These are phyloP conservation scores for Coelopa frigida DNA, from an alignment of 1,140 invertebrate species.

Conservation along the genomic window DNA sequence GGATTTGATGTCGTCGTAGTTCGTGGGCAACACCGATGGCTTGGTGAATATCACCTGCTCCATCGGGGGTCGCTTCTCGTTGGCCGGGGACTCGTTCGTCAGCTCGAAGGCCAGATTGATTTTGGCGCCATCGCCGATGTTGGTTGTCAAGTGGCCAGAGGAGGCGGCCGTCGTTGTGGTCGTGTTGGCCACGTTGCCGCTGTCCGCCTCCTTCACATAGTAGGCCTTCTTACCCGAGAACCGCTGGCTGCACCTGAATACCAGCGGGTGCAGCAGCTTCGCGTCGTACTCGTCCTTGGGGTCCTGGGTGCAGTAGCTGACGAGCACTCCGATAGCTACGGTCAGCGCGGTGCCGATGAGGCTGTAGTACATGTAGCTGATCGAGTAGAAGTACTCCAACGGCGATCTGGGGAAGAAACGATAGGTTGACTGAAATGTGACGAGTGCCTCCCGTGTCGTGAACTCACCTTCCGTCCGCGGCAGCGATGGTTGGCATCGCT, in stretches of 20 bases:
- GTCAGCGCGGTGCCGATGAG: slow-evolving; percentile 61
- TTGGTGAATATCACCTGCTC: slow-evolving; percentile 14
- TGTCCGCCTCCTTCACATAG: slow-evolving; percentile 33
- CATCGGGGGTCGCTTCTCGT: slow-evolving; percentile 13
- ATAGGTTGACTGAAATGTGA: no score
- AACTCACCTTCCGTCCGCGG: slow-evolving; percentile 7
- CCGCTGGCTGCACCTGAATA: slow-evolving; percentile 42
- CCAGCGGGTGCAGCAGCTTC: slow-evolving; percentile 57
- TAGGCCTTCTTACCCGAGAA: slow-evolving; percentile 32
- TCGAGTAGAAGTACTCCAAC: slow-evolving; percentile 54
- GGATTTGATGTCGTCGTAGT: background rate
- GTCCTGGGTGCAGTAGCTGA: slow-evolving; percentile 57
- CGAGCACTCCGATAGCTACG: slow-evolving; percentile 55
- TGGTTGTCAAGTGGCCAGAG: slow-evolving; percentile 16
- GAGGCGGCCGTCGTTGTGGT: background rate
- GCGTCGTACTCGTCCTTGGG: slow-evolving; percentile 60
- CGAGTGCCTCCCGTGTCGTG: no score
- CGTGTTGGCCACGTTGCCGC: background rate
- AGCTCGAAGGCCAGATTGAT: slow-evolving; percentile 34
- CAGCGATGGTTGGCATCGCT: background rate
- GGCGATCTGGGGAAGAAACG: slow-evolving; percentile 48
- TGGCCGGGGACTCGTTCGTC: slow-evolving; percentile 20
- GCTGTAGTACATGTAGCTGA: slow-evolving; percentile 72
- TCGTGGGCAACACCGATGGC: background rate
- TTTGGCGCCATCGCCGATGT: slow-evolving; percentile 27